Conservation (phyloP, 2,113 vertebrate genomes). For the Phycodurus eques region DNA sequence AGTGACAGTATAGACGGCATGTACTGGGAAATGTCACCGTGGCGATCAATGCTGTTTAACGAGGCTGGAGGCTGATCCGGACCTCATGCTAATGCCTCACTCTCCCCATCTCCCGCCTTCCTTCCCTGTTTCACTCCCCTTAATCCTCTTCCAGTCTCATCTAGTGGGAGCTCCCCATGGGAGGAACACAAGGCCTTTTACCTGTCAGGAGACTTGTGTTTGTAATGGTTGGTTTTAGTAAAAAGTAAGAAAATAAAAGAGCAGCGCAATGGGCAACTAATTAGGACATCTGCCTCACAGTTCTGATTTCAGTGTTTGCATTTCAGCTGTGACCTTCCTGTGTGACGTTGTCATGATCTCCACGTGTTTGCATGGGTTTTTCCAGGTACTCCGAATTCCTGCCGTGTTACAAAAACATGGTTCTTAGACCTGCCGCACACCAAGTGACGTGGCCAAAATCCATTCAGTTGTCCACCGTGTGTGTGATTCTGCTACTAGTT, state of each 20-base stretch:
- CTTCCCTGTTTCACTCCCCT: conserved; percentile 32
- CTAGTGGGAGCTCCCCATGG: conserved; percentile 44
- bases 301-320: too few relatives aligned
- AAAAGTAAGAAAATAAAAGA: not conserved
- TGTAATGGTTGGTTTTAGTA: not conserved
- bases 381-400: too few relatives aligned
- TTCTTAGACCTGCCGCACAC: too few relatives aligned
- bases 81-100: conserved; percentile 68
- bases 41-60: conserved; percentile 77
- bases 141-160: conserved; percentile 60
- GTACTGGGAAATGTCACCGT: conserved; percentile 75
- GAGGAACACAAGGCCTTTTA: conserved; percentile 52
- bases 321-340: too few relatives aligned
- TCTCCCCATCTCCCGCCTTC: conserved; percentile 35
- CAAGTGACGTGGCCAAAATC: too few relatives aligned
- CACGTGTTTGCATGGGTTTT: too few relatives aligned
- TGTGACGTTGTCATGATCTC: too few relatives aligned
- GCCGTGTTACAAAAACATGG: too few relatives aligned
- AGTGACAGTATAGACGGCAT: conserved; percentile 68
- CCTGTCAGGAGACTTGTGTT: conserved; percentile 60
- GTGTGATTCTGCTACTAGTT: too few relatives aligned
- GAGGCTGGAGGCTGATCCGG: conserved; percentile 74
- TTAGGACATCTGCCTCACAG: too few relatives aligned
- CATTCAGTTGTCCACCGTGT: too few relatives aligned
- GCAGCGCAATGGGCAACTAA: too few relatives aligned